Base-by-base conservation (phyloP, 2,797 vertebrate species). In the Pagetopsis macropterus region DNA sequence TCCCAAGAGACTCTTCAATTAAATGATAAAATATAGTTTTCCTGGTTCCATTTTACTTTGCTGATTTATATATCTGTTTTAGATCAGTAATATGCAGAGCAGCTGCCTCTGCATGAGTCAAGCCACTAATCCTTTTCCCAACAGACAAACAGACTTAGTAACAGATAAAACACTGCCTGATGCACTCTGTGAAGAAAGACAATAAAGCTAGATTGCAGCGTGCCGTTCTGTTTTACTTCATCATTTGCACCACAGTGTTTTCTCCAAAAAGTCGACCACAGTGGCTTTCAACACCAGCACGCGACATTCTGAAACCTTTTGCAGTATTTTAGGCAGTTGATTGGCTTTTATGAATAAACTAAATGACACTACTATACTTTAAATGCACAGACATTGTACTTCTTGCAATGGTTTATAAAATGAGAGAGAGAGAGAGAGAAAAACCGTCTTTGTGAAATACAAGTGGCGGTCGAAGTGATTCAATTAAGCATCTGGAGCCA, bases 321-420 rank as follows among this genome's bases (percentile, higher is more conserved):
- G 85, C 70, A 70, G 88, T 79, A 91, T 92, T 87, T 89, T 64
- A 78, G 1, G 1, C 57, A 46, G 63, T 67, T 84, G 80, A 89
- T 92, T 68, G 76, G 66, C 61, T 76, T 87, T 81, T 66, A 79
- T 40, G 51, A 84, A 79, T 63, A 62, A 62, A 74, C 68, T 59
- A 73, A 84, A 78, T 37, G 44, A 61, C 59, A 67, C 75, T 62
- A 54, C 9, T 41, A 23, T 17, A 48, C 69, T 60, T 57, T 21
- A 54, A 60, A 56, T 7, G 14, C 31, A 50, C 27, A 19, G 7
- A 7, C 3, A 1, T 19, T 52, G 44, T 51, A 79, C 10, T 40
- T 70, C 48, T 31, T 59, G 15, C 4, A 44, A 37, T 33, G 19
- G 10, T 73, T 57, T 64, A 59, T 19, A 48, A 43, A 56, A 58